These are phyloP conservation scores for Branchipolynoe longqiensis DNA, from an alignment of 2,888 invertebrate genomes.

Conservation along the genomic window DNA sequence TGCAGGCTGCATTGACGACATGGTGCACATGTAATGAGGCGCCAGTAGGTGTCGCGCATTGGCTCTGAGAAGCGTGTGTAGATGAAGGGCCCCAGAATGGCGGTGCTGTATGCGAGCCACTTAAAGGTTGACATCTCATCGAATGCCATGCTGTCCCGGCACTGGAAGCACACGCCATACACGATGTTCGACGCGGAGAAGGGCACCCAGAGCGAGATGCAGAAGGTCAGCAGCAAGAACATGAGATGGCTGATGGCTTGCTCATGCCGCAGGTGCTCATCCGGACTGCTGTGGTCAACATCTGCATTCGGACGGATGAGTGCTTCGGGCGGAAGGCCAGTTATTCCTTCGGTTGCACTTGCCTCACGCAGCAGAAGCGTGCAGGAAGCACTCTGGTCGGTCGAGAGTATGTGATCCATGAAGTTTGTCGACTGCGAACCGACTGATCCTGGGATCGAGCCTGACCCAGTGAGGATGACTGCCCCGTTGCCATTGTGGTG, in stretches of 20 bases:
- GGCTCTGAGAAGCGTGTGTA: conserved; percentile 61
- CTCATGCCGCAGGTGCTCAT: conserved; percentile 63
- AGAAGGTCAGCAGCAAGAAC: conserved; percentile 58
- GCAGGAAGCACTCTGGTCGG: conserved; percentile 61
- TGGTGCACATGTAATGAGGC: conserved; percentile 39
- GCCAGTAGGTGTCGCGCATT: conserved; percentile 61
- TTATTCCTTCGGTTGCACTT: neutral
- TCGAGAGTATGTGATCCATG: conserved; percentile 59
- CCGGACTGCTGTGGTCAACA: conserved; percentile 59
- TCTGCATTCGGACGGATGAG: conserved; percentile 58
- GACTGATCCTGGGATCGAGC: neutral
- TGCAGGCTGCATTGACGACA: conserved; percentile 14
- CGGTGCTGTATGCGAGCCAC: conserved; percentile 67
- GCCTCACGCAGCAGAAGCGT: conserved; percentile 62
- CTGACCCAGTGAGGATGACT: neutral
- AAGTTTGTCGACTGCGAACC: conserved; percentile 54
- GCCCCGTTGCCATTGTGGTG: neutral
- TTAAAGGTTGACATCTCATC: conserved; percentile 64
- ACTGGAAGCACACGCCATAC: conserved; percentile 63
- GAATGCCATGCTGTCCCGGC: conserved; percentile 63
- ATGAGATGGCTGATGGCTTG: conserved; percentile 59
- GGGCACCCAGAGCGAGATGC: conserved; percentile 64
- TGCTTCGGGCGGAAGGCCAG: neutral
- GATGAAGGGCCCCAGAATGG: conserved; percentile 64
- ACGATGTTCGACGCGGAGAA: conserved; percentile 64